Percentiles rank a stretch among this genome's conserved stretches.
These are phyloP conservation scores for Cyclina sinensis DNA, from an alignment of 1,140 invertebrate genomes.

Conservation along the genomic window DNA sequence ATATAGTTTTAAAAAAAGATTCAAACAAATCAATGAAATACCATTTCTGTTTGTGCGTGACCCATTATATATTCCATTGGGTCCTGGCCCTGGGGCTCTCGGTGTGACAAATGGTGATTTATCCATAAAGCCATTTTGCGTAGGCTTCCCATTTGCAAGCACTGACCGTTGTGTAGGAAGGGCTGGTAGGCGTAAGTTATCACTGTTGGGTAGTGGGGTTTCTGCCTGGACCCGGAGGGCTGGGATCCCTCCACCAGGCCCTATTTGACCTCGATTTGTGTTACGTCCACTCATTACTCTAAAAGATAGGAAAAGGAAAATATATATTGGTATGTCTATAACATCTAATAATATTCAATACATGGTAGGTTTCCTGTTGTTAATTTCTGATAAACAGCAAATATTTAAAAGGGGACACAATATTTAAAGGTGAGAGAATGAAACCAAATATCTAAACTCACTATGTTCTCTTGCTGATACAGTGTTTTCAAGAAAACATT, in stretches of 20 bases:
- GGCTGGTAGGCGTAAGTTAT: conserved; percentile 67
- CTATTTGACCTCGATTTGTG: conserved; percentile 35
- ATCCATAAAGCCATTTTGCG: conserved; percentile 61
- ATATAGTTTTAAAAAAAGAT: neutral
- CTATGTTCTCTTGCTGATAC: too few species aligned
- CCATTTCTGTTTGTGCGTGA: conserved; percentile 44
- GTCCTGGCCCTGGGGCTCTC: conserved; percentile 48
- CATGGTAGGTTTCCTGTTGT: too few species aligned
- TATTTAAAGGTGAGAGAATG: too few species aligned
- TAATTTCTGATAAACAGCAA: too few species aligned
- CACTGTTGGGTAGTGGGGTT: conserved; percentile 76
- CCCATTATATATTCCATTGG: conserved; percentile 47
- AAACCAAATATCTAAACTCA: too few species aligned
- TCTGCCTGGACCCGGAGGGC: conserved; percentile 77
- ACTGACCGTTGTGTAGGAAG: conserved; percentile 70
- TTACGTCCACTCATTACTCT: conserved; percentile 49
- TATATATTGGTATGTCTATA: too few species aligned
- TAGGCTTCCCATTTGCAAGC: conserved; percentile 70
- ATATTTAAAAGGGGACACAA: too few species aligned
- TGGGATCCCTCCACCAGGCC: conserved; percentile 70
- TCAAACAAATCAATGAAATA: neutral
- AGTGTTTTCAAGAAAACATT: too few species aligned
- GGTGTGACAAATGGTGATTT: conserved; percentile 57
- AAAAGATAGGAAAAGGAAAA: conserved; percentile 10
- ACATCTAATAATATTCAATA: too few species aligned